Base-by-base conservation (phyloP, 2,113 vertebrate genomes). In the Plecotus auritus region DNA sequence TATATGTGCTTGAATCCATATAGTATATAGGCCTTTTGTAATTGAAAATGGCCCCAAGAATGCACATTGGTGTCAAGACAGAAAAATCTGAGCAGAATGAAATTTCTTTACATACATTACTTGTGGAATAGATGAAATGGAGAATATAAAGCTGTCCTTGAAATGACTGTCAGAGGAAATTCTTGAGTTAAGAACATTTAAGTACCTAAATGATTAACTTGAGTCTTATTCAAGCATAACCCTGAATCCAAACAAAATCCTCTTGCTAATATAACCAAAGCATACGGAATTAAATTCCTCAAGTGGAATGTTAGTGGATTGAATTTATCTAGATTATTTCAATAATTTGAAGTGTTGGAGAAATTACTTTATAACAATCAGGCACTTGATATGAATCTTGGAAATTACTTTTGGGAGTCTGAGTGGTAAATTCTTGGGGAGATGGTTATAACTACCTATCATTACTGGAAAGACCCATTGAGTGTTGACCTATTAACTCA, bases 181-280 rank as follows among this genome's bases (percentile, higher is more conserved):
- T 11, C 76, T 88, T 77, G 67, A 82, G 47, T 93, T 95, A 94
- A 85, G 82, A 90, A 80, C 49, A 82, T 85, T 94, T 89, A 96
- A 97, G 74, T 90, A 69, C 54, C 40, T 54, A 93, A 84, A 93
- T 77, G 45, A 96, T 94, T 97, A 95, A 88, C 85, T 88, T 73
- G 74, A 92, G 9, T 72, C 37, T 91, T 91, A 87, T 76, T 96
- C 66, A 96, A 95, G 47, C 59, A 81, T 87, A 97, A 93, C 51
- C 28, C 37, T 20, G 78, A 94, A 51, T 20, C 80, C 56, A 95
- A 96, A 86, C 64, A 95, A 91, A 96, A 87, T 73, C 17, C 0
- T 64, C 78, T 89, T 72, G 17, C 26, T 93, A 93, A 84, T 93
- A 20, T 81, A 88, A 87, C 7, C 14, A 88, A 94, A 88, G 40